These are phyloP conservation scores for Drosophila serrata DNA, from an alignment of 1,140 invertebrate species.

Conservation along the genomic window DNA sequence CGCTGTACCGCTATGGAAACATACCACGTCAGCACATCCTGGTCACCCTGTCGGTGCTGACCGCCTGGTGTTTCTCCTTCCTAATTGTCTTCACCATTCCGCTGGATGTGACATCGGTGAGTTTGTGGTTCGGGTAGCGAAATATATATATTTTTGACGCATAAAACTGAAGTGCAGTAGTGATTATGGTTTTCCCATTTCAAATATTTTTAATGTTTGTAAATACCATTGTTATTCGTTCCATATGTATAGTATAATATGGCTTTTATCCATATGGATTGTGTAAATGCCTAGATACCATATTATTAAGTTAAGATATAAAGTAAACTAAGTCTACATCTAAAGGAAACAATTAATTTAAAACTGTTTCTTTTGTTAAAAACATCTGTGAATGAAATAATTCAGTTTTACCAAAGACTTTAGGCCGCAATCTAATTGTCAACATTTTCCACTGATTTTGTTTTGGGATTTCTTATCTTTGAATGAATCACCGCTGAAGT, in stretches of 20 bases:
- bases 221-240: neutral
- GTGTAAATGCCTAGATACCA: neutral
- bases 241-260: neutral
- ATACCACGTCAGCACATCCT: slow-evolving; percentile 96
- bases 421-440: neutral
- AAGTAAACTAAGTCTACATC: neutral
- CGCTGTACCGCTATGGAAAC: slow-evolving; percentile 98
- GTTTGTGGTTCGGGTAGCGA: slow-evolving; percentile 64
- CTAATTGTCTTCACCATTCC: slow-evolving; percentile 99
- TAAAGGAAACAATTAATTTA: neutral
- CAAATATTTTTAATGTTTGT: neutral
- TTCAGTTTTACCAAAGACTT: slow-evolving; percentile 13
- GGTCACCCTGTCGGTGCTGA: slow-evolving; percentile 96
- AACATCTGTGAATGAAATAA: neutral
- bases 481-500: slow-evolving; percentile 9
- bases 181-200: neutral
- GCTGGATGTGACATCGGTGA: slow-evolving; percentile 98
- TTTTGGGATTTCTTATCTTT: slow-evolving; percentile 15
- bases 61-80: slow-evolving; percentile 99
- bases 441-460: slow-evolving; percentile 2
- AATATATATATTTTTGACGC: neutral
- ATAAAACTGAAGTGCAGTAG: neutral
- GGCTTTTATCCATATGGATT: slow-evolving; percentile 6
- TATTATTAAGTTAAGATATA: too few relatives aligned
- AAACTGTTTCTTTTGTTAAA: neutral